These are phyloP conservation scores for Drosophila mojavensis DNA, from an alignment of 1,140 invertebrate species.

Conservation along the genomic window DNA sequence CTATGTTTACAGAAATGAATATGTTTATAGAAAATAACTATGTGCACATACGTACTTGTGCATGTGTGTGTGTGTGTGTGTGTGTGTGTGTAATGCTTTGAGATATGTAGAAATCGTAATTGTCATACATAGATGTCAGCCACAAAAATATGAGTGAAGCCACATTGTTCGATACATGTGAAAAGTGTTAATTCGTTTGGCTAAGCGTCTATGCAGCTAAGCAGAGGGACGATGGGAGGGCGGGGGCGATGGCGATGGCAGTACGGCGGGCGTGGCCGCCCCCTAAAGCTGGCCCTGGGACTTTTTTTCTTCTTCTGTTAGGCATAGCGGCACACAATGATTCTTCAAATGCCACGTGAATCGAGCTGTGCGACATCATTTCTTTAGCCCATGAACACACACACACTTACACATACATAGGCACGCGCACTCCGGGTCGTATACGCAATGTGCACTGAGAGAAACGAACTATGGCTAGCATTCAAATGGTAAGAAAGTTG, in stretches of 20 bases:
- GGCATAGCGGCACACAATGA: slow-evolving; percentile 53
- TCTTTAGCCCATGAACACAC: slow-evolving; percentile 22
- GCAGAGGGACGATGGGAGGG: not conserved
- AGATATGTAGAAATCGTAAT: slow-evolving; percentile 27
- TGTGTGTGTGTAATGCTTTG: not conserved
- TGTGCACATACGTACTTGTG: not conserved
- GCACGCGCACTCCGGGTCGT: slow-evolving; percentile 19
- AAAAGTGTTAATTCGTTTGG: slow-evolving; percentile 69
- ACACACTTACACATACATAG: not conserved
- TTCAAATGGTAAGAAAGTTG: too few species aligned
- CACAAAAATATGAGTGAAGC: slow-evolving; percentile 53
- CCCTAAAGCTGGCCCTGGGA: slow-evolving; percentile 24
- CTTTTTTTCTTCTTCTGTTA: slow-evolving; percentile 1
- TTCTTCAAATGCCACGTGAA: slow-evolving; percentile 61
- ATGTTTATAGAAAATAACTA: not conserved
- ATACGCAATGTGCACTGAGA: slow-evolving; percentile 44
- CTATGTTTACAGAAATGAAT: not conserved
- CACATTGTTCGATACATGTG: slow-evolving; percentile 69
- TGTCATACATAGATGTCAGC: slow-evolving; percentile 22
- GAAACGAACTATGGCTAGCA: too few species aligned
- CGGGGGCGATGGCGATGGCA: slow-evolving; percentile 20
- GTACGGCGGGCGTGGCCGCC: slow-evolving; percentile 32
- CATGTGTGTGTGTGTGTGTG: not conserved
- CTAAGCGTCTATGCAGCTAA: not conserved
- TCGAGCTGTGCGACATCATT: slow-evolving; percentile 33